Base-by-base conservation (phyloP, 2,888 invertebrate genomes). In the Molorchus minor region DNA sequence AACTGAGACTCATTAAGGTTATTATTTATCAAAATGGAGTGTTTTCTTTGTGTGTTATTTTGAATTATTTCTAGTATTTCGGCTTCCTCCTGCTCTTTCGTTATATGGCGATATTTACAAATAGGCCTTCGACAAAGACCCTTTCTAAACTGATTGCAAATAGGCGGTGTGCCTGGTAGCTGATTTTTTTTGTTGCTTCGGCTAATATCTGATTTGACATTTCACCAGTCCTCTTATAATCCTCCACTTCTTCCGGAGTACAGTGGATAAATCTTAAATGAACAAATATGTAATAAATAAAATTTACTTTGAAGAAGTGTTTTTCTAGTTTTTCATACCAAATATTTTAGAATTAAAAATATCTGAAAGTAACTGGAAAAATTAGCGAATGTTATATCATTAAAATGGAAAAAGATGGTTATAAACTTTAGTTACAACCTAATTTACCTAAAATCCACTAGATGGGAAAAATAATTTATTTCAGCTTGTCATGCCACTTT, bases 211-310 rank as follows among this genome's bases (percentile, higher is more conserved):
- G 85, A 21, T 81, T 80, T 1, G 92, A 90, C 73, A 93, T 82
- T 74, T 89, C 87, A 0, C 92, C 92, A 8, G 88, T 89, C 46
- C 84, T 83, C 68, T 88, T 85, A 71, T 89, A 93, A 69, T 88
- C 89, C 60, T 88, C 87, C 70, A 91, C 92, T 75, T 92, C 92
- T 69, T 90, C 90, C 13, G 89, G 83, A 0, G 88, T 85, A 72
- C 92, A 91, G 78, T 93, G 93, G 38, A 92, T 84, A 76, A 92
- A 92, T 72, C 88, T 88, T 73, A 16, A 25, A 7, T 15, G 7
- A n/a, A 20, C 21, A 41, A 30, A 33, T 15, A 46, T 15, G 15
- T 13, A 49, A 41, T 30, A 17, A 41, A 36, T 25, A n/a, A 8
- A 47, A 19, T n/a, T 25, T n/a, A 33, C 12, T n/a, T 33, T 33